These are phyloP conservation scores for Tapera naevia DNA, from an alignment of 2,797 vertebrate species.

Conservation along the genomic window DNA sequence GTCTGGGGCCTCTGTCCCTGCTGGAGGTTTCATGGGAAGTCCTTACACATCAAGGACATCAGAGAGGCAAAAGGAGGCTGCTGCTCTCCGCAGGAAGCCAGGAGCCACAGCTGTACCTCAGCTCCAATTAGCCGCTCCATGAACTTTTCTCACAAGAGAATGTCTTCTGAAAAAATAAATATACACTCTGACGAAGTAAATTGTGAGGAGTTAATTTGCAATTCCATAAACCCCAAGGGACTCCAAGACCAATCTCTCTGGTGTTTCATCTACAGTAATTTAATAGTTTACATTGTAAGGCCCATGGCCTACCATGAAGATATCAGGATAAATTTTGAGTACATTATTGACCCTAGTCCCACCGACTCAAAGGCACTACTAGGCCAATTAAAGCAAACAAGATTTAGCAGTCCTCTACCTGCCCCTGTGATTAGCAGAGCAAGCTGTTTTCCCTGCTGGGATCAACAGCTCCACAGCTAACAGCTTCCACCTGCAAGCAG, in stretches of 20 bases:
- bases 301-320: background rate
- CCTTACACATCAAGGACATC: background rate
- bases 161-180: constrained; percentile 21
- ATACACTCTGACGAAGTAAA: constrained; percentile 2
- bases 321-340: background rate
- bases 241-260: background rate
- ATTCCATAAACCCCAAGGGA: background rate
- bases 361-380: background rate
- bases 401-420: background rate
- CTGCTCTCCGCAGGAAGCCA: background rate
- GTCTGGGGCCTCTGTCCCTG: background rate
- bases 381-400: constrained; percentile 21
- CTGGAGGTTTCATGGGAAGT: background rate
- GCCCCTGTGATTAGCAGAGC: background rate
- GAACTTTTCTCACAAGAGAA: constrained; percentile 6
- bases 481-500: background rate
- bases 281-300: background rate
- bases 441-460: background rate
- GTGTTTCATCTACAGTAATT: background rate
- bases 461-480: background rate
- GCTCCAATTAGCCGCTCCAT: background rate
- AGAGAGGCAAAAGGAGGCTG: background rate
- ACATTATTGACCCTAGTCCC: background rate
- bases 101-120: background rate
- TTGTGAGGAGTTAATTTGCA: background rate